Conservation (phyloP, 2,113 vertebrate genomes). For the Myxocyprinus asiaticus region DNA sequence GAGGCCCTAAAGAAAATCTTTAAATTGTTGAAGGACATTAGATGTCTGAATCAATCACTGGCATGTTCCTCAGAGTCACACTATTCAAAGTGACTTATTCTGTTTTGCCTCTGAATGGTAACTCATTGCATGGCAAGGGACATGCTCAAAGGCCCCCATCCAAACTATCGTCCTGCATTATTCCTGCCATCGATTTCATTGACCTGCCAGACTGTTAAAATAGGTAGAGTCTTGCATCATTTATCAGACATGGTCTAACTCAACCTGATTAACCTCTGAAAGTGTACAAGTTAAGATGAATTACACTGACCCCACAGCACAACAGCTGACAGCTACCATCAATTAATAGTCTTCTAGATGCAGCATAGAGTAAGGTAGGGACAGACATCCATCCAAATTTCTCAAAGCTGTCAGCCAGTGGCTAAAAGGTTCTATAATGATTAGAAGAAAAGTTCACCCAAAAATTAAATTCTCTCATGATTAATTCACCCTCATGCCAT, state of each 20-base stretch:
- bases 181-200: slow-evolving; percentile 45
- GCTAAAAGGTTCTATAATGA: background rate
- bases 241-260: slow-evolving; percentile 41
- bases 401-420: background rate
- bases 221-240: slow-evolving; percentile 37
- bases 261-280: slow-evolving; percentile 38
- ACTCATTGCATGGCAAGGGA: slow-evolving; percentile 10
- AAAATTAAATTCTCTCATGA: too few relatives aligned
- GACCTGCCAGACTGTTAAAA: slow-evolving; percentile 35
- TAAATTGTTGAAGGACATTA: too few relatives aligned
- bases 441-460: background rate
- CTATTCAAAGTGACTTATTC: slow-evolving; percentile 19
- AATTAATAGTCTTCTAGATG: background rate
- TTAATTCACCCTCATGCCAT: too few relatives aligned
- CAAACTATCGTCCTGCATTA: slow-evolving; percentile 35
- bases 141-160: slow-evolving; percentile 8
- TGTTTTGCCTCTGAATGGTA: background rate
- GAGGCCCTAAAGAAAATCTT: too few relatives aligned
- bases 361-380: background rate
- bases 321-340: background rate
- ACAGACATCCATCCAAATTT: slow-evolving; percentile 4
- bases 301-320: slow-evolving; percentile 11
- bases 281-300: slow-evolving; percentile 36
- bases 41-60: background rate
- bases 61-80: background rate